These are phyloP conservation scores for Rotaria macrura DNA, from an alignment of 2,888 invertebrate genomes.

Conservation along the genomic window DNA sequence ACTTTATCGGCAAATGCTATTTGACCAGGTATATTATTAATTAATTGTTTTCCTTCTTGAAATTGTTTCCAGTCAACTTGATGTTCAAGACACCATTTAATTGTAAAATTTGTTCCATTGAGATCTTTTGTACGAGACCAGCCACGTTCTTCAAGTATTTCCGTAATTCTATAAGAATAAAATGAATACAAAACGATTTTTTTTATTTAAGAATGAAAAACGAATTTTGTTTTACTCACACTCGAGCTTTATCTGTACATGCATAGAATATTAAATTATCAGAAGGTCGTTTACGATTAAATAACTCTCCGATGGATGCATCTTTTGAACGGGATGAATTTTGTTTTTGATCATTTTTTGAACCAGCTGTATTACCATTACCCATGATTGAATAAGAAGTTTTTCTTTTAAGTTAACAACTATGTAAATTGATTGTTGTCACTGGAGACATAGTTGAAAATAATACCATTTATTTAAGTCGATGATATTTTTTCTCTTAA, in stretches of 20 bases:
- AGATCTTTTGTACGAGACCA: conserved; percentile 46
- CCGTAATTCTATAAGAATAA: background rate
- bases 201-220: too few species aligned
- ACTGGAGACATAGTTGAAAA: background rate
- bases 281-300: background rate
- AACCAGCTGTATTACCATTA: background rate
- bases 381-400: background rate
- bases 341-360: background rate
- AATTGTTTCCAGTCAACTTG: background rate
- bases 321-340: background rate
- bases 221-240: background rate
- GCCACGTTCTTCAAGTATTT: conserved; percentile 36
- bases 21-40: conserved; percentile 18
- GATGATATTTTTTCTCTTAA: background rate
- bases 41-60: conserved; percentile 6
- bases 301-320: background rate
- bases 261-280: background rate
- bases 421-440: background rate
- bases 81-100: conserved; percentile 41
- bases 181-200: background rate
- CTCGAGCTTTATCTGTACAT: background rate
- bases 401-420: background rate
- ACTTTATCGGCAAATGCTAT: conserved; percentile 4
- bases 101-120: conserved; percentile 41
- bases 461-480: background rate